A percentile compares a stretch with the other conserved stretches of the same genome.
Evolutionary conservation across 2,888 invertebrate genomes (phyloP).

Genomic region (Blastobasis adustella): DNA sequence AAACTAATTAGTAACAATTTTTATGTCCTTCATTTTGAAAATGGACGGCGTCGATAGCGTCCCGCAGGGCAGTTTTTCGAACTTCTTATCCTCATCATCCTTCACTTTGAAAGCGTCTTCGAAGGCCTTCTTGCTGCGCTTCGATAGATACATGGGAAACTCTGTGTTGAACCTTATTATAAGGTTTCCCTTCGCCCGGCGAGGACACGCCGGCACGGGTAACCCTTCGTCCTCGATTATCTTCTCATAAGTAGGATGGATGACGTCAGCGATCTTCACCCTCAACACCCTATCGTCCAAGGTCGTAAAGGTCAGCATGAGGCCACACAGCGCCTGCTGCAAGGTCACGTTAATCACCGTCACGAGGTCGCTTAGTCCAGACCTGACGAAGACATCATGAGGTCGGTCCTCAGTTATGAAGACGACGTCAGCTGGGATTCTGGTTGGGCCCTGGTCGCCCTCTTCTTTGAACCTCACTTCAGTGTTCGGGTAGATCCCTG

Average conservation of each 20-base stretch:
- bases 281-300: slow-evolving; percentile 81
- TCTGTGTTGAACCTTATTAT: slow-evolving; percentile 77
- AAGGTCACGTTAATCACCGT: slow-evolving; percentile 77
- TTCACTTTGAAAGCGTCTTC: slow-evolving; percentile 50
- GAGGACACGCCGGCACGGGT: slow-evolving; percentile 76
- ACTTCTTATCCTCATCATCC: slow-evolving; percentile 48
- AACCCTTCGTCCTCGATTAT: slow-evolving; percentile 83
- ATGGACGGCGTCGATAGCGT: slow-evolving; percentile 34
- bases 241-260: slow-evolving; percentile 81
- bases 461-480: slow-evolving; percentile 84
- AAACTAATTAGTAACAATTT: too few relatives aligned
- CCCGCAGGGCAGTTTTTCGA: slow-evolving; percentile 50
- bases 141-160: slow-evolving; percentile 61
- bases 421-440: slow-evolving; percentile 84
- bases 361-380: slow-evolving; percentile 78
- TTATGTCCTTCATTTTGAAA: slow-evolving; percentile 10
- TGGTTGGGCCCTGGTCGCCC: slow-evolving; percentile 85
- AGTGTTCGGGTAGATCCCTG: slow-evolving; percentile 83
- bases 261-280: slow-evolving; percentile 81
- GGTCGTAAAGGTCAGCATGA: slow-evolving; percentile 78
- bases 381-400: slow-evolving; percentile 78
- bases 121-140: slow-evolving; percentile 54
- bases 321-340: slow-evolving; percentile 82
- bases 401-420: slow-evolving; percentile 83
- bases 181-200: slow-evolving; percentile 79